Conservation (phyloP, 2,113 vertebrate genomes). For the Athene noctua region DNA sequence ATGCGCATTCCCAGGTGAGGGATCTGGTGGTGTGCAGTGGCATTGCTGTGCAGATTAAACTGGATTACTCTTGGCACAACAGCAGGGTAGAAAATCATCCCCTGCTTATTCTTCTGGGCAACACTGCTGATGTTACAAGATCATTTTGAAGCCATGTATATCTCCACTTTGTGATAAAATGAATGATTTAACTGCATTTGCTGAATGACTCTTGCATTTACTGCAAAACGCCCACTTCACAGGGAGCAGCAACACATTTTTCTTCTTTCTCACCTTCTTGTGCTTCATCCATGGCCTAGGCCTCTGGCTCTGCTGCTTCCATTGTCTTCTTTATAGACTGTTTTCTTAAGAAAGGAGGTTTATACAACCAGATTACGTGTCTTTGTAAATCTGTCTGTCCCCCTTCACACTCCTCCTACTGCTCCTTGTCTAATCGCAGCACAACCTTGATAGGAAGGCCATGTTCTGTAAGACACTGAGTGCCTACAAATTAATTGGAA, state of each 20-base stretch:
- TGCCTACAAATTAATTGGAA: background rate
- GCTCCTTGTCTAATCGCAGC: background rate
- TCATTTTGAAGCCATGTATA: background rate
- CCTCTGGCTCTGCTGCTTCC: background rate
- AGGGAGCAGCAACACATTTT: background rate
- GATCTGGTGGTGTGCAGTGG: rapidly evolving
- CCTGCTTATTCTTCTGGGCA: background rate
- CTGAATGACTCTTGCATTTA: background rate
- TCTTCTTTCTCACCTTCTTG: background rate
- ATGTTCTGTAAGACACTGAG: background rate
- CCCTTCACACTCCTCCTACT: background rate
- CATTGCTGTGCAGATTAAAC: background rate
- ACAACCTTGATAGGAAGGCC: background rate
- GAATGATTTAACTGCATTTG: background rate
- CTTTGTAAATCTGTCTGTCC: background rate
- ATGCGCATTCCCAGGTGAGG: background rate
- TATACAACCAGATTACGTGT: background rate
- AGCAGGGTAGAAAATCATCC: background rate
- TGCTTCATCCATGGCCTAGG: background rate
- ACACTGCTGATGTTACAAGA: background rate
- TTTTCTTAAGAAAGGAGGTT: background rate
- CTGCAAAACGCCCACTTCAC: background rate
- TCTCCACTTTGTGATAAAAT: background rate
- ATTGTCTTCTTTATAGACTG: background rate
- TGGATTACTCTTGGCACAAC: background rate